Percentiles rank a stretch among this genome's conserved stretches.
phyloP scores from a whole-genome alignment of 1,140 invertebrate species.

The Neodiprion pinetum region DNA sequence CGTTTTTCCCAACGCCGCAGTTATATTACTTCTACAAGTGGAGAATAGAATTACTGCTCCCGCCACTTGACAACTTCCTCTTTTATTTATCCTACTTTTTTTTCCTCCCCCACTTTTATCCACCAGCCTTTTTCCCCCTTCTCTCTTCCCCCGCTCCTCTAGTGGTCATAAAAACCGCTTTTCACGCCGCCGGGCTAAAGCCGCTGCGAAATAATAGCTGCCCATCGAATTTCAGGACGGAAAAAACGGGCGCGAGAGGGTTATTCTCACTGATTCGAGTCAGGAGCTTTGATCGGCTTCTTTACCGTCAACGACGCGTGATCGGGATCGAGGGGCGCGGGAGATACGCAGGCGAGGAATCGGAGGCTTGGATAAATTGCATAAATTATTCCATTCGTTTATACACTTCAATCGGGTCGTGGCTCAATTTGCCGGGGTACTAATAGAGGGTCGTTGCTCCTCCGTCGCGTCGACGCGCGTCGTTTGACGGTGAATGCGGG shows the following conservation, averaged over 20 bases:
- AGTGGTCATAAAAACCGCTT: neutral
- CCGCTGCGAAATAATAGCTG: neutral
- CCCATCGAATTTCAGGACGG: neutral
- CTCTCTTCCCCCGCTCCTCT: neutral
- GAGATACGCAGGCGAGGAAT: too few species aligned
- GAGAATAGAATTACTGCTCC: slow-evolving; percentile 4
- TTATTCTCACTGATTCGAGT: neutral
- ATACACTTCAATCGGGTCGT: neutral
- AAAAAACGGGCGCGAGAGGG: neutral
- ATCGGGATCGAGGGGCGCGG: neutral
- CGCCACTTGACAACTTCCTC: neutral
- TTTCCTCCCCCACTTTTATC: neutral
- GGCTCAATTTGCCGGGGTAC: too few species aligned
- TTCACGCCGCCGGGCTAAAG: neutral
- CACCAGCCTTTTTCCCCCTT: neutral
- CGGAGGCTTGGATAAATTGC: neutral
- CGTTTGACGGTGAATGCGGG: too few species aligned
- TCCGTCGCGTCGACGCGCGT: too few species aligned
- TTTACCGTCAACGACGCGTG: neutral
- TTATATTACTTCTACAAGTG: slow-evolving; percentile 5
- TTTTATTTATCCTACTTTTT: neutral
- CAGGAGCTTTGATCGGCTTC: neutral
- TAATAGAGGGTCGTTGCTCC: too few species aligned
- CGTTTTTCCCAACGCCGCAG: neutral
- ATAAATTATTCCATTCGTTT: neutral